These are phyloP conservation scores for Marmota flaviventris DNA, from an alignment of 2,113 vertebrate genomes.

Conservation along the genomic window DNA sequence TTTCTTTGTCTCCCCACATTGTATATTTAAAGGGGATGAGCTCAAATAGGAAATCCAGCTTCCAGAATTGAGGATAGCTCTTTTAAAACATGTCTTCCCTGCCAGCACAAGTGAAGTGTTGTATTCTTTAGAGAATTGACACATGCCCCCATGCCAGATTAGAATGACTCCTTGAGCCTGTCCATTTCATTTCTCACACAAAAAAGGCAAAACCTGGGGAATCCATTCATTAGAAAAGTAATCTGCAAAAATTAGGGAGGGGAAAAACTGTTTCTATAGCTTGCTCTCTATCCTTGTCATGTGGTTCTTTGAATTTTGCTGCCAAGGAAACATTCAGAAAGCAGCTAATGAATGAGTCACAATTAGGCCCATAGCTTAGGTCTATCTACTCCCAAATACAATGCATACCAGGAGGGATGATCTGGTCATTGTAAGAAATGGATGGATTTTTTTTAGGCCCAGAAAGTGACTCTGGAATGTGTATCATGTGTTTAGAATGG, in stretches of 20 bases:
- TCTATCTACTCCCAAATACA: not conserved
- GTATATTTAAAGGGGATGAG: conserved; percentile 72
- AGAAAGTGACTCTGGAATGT: not conserved
- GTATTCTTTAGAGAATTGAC: conserved; percentile 70
- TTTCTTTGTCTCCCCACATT: conserved; percentile 68
- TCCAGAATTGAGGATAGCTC: conserved; percentile 61
- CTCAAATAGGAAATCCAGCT: conserved; percentile 55
- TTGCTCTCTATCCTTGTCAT: not conserved
- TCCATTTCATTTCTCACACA: conserved; percentile 41
- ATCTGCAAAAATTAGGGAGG: not conserved
- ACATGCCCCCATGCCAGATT: not conserved
- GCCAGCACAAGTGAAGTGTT: conserved; percentile 56
- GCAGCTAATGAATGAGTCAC: not conserved
- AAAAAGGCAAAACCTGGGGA: not conserved
- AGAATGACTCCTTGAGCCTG: conserved; percentile 34
- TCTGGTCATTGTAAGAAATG: not conserved
- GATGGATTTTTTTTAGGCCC: not conserved
- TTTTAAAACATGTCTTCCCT: conserved; percentile 77
- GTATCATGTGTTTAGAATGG: not conserved
- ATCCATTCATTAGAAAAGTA: not conserved
- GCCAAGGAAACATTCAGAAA: not conserved
- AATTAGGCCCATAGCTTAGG: not conserved
- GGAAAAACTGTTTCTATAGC: not conserved
- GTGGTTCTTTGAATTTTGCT: conserved; percentile 22
- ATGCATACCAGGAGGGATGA: not conserved